phyloP scores from a whole-genome alignment of 1,140 invertebrate species.

The Maniola jurtina region DNA sequence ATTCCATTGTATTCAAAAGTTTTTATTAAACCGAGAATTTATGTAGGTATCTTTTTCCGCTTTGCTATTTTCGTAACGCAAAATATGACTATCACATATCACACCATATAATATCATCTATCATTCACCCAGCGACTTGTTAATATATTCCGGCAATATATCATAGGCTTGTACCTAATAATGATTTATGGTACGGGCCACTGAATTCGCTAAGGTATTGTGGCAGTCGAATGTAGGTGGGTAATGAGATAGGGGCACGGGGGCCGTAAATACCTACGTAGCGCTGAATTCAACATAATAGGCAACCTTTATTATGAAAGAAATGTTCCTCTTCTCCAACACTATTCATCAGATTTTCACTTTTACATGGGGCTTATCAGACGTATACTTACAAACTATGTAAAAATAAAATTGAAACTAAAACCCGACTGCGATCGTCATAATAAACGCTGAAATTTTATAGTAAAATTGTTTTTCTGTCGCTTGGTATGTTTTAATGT shows the following conservation, averaged over 20 bases:
- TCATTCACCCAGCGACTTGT: slow-evolving; percentile 28
- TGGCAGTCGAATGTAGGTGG: slow-evolving; percentile 2
- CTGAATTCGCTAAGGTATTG: slow-evolving; percentile 14
- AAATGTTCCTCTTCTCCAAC: neutral
- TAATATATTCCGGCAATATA: slow-evolving; percentile 32
- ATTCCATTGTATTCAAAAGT: too few species aligned
- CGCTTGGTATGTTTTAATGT: too few species aligned
- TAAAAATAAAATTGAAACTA: too few species aligned
- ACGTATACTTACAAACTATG: too few species aligned
- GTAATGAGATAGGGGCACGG: slow-evolving; percentile 9
- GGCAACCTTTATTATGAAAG: neutral
- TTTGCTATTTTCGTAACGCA: slow-evolving; percentile 18
- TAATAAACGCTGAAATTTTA: too few species aligned
- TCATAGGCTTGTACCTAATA: slow-evolving; percentile 26
- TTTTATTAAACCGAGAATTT: slow-evolving; percentile 12
- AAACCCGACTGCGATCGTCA: too few species aligned
- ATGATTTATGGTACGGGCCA: slow-evolving; percentile 26
- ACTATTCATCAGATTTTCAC: too few species aligned
- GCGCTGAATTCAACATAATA: neutral
- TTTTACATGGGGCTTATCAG: too few species aligned
- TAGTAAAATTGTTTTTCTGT: too few species aligned
- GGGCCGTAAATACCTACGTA: neutral
- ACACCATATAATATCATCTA: slow-evolving; percentile 22
- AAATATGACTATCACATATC: slow-evolving; percentile 20
- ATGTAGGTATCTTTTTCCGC: slow-evolving; percentile 3